Conservation (phyloP, 2,888 invertebrate species). For the Anorthoa munda region DNA sequence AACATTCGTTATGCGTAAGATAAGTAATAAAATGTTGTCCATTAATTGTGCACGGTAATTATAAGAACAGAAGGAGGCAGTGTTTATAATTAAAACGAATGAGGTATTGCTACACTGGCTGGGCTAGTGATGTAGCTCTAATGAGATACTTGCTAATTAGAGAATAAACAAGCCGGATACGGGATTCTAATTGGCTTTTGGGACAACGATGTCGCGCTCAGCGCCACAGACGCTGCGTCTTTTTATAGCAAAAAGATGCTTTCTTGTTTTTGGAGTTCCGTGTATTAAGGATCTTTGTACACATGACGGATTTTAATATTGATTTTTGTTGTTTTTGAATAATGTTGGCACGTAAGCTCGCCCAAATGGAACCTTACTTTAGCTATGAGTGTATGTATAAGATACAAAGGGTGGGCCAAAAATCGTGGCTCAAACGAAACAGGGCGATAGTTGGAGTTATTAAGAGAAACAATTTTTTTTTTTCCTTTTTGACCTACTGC, state of each 20-base stretch:
- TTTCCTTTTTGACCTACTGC: no score
- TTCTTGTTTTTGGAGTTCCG: constrained; percentile 59
- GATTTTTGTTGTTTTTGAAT: constrained; percentile 11
- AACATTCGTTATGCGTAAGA: constrained; percentile 78
- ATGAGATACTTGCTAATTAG: constrained; percentile 90
- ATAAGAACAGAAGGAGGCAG: constrained; percentile 83
- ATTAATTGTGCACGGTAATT: constrained; percentile 87
- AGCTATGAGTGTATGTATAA: neutral
- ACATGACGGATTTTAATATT: constrained; percentile 11
- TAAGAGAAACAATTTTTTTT: no score
- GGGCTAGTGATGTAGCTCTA: constrained; percentile 87
- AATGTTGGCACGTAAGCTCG: neutral
- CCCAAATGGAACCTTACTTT: neutral
- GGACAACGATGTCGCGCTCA: constrained; percentile 79
- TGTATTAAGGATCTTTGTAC: constrained; percentile 41
- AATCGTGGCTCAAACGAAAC: no score
- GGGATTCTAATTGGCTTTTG: constrained; percentile 90
- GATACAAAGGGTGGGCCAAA: no score
- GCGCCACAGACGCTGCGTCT: constrained; percentile 64
- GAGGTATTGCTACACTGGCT: constrained; percentile 82
- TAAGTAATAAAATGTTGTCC: constrained; percentile 85
- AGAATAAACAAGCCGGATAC: constrained; percentile 89
- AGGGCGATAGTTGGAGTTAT: no score
- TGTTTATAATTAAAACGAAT: constrained; percentile 90
- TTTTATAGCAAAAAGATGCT: constrained; percentile 69